Evolutionary conservation across 2,797 vertebrate genomes (phyloP).

Genomic region (Epinephelus coioides): DNA sequence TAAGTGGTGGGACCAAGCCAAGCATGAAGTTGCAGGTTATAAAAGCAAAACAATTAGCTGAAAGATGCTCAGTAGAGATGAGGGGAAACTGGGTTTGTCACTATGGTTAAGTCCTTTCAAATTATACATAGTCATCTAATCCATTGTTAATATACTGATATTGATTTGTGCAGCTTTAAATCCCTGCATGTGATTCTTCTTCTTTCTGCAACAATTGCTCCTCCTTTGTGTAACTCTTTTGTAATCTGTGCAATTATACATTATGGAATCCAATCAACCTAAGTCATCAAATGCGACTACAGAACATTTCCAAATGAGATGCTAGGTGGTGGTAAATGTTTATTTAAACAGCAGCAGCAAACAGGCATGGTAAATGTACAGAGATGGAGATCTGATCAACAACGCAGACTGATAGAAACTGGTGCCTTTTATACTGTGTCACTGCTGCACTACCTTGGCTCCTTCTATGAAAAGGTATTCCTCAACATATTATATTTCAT

Average conservation of each 20-base stretch:
- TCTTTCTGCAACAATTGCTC: background rate
- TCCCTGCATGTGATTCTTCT: background rate
- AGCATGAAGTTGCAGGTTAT: background rate
- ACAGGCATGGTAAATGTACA: too few relatives aligned
- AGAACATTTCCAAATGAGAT: background rate
- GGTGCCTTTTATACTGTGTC: too few relatives aligned
- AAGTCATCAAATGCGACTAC: background rate
- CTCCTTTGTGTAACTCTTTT: background rate
- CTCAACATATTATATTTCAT: too few relatives aligned
- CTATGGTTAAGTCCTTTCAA: background rate
- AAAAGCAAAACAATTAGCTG: conserved; percentile 3
- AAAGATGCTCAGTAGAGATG: background rate
- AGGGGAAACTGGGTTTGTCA: background rate
- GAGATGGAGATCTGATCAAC: too few relatives aligned
- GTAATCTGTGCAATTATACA: background rate
- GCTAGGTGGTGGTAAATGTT: too few relatives aligned
- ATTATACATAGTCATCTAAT: background rate
- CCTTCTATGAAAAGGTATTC: too few relatives aligned
- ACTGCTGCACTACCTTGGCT: too few relatives aligned
- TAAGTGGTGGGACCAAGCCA: background rate
- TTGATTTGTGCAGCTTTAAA: background rate
- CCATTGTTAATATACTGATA: background rate
- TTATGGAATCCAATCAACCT: background rate
- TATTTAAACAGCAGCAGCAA: too few relatives aligned
- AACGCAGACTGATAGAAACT: too few relatives aligned